Evolutionary conservation across 2,797 vertebrate genomes (phyloP).

Genomic region (Catharus ustulatus): DNA sequence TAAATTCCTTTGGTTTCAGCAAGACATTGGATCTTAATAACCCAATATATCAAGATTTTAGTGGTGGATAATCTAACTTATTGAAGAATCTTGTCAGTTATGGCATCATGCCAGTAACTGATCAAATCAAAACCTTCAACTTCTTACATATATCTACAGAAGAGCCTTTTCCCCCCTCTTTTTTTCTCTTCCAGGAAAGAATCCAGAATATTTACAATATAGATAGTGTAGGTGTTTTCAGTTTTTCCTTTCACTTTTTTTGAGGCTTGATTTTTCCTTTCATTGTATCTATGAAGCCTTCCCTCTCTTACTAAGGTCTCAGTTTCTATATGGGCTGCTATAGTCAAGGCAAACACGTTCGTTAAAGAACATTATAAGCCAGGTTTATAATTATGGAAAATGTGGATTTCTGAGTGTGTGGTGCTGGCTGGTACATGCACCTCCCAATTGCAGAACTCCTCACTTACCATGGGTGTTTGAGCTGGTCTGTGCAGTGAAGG

Average conservation of each 20-base stretch:
- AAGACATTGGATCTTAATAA: conserved; percentile 9
- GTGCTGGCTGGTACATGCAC: accelerated
- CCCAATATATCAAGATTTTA: conserved; percentile 15
- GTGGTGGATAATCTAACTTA: not conserved
- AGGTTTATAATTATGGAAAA: not conserved
- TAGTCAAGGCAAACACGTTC: not conserved
- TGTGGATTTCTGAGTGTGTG: not conserved
- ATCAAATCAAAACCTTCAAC: conserved; percentile 9
- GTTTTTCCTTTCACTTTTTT: not conserved
- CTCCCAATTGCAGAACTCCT: accelerated
- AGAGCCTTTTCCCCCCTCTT: not conserved
- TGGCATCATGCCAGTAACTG: not conserved
- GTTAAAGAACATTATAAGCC: not conserved
- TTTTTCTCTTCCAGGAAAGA: not conserved
- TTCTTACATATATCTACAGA: not conserved
- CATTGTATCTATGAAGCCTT: not conserved
- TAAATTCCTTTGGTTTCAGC: conserved; percentile 45
- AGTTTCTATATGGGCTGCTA: not conserved
- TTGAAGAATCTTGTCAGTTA: not conserved
- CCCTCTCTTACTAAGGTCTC: not conserved
- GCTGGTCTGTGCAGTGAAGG: not conserved
- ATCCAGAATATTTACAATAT: not conserved
- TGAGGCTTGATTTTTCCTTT: not conserved
- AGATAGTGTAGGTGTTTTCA: not conserved
- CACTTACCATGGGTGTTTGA: not conserved